Evolutionary conservation across 2,888 invertebrate genomes (phyloP).

Genomic region (Keiferia lycopersicella): DNA sequence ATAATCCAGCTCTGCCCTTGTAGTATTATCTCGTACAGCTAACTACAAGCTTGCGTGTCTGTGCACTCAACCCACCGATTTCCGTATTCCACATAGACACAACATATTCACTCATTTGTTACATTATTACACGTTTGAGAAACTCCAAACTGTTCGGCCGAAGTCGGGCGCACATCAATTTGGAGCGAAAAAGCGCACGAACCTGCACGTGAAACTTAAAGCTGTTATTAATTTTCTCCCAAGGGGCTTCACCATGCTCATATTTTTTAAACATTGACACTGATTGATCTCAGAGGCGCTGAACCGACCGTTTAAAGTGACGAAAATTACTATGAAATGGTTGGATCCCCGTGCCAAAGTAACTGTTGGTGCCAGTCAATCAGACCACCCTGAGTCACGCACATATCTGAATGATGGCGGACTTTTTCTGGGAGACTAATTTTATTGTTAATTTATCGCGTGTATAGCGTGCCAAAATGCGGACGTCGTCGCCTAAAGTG

Average conservation of each 20-base stretch:
- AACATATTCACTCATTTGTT: slow-evolving; percentile 37
- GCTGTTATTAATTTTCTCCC: slow-evolving; percentile 19
- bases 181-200: slow-evolving; percentile 11
- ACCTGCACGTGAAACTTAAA: slow-evolving; percentile 5
- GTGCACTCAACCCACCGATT: slow-evolving; percentile 42
- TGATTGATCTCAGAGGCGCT: slow-evolving; percentile 21
- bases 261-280: slow-evolving; percentile 21
- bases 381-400: slow-evolving; percentile 26
- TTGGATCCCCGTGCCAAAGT: slow-evolving; percentile 14
- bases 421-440: slow-evolving; percentile 24
- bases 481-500: slow-evolving; percentile 5
- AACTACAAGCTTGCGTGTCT: slow-evolving; percentile 51
- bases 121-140: slow-evolving; percentile 22
- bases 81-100: slow-evolving; percentile 36
- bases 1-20: slow-evolving; percentile 24
- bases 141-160: not conserved
- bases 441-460: slow-evolving; percentile 25
- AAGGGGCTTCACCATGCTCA: slow-evolving; percentile 3
- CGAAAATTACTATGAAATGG: slow-evolving; percentile 24
- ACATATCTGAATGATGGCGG: slow-evolving; percentile 19
- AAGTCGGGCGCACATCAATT: slow-evolving; percentile 20
- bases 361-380: slow-evolving; percentile 24
- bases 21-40: slow-evolving; percentile 37
- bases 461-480: slow-evolving; percentile 21
- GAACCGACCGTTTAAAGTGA: slow-evolving; percentile 17